A percentile compares a stretch with the other conserved stretches of the same genome.
Conservation (phyloP, 2,797 vertebrate species). For the Ispidina picta region DNA sequence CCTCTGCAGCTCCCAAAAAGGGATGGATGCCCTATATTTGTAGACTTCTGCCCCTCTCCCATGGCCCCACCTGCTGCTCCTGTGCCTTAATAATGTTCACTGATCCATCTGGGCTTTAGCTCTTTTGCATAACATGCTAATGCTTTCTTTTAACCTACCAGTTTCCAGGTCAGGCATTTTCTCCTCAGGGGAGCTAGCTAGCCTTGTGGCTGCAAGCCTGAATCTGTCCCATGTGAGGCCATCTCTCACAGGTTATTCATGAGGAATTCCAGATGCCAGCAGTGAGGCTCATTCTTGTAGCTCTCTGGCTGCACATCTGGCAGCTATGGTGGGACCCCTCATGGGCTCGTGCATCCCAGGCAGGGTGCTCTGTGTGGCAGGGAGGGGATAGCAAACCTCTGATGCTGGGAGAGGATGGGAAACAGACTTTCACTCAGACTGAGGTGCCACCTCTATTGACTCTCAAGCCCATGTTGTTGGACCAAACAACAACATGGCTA, state of each 20-base stretch:
- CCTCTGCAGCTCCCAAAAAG: fast-evolving
- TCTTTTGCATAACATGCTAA: constrained; percentile 14
- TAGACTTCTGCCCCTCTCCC: not conserved
- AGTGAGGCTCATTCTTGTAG: fast-evolving
- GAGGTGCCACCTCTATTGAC: not conserved
- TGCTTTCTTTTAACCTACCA: constrained; percentile 15
- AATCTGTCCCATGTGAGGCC: not conserved
- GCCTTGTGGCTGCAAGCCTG: constrained; percentile 11
- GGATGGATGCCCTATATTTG: not conserved
- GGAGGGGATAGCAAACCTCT: not conserved
- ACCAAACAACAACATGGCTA: not conserved
- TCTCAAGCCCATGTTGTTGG: not conserved
- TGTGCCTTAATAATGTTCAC: not conserved
- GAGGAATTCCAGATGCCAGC: not conserved
- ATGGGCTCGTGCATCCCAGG: fast-evolving
- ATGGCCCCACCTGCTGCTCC: not conserved
- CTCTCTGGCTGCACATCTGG: not conserved
- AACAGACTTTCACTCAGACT: not conserved
- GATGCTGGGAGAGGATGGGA: not conserved
- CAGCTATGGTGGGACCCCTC: not conserved
- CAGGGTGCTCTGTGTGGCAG: fast-evolving
- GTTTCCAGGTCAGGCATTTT: constrained; percentile 45
- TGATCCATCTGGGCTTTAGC: not conserved
- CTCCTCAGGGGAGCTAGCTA: not conserved
- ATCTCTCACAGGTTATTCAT: not conserved